Conservation (phyloP, 2,113 vertebrate species). For the Bujurquina vittata region DNA sequence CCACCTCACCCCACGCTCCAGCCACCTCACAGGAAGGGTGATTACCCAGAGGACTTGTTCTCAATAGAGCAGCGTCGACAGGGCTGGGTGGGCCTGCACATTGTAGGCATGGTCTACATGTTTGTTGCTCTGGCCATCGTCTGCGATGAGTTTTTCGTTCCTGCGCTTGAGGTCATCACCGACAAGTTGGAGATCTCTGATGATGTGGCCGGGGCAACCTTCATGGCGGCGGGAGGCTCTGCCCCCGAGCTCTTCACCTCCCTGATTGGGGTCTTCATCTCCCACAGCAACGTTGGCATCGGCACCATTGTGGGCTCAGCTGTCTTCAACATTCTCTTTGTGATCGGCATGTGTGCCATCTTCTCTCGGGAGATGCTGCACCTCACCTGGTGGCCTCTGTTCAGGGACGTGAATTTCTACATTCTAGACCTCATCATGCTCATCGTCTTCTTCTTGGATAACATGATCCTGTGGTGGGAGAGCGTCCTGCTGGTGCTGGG, state of each 20-base stretch:
- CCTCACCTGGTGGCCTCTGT: constrained; percentile 96
- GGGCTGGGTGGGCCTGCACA: constrained; percentile 88
- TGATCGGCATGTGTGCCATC: constrained; percentile 93
- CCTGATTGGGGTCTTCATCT: constrained; percentile 93
- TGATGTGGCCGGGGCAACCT: constrained; percentile 93
- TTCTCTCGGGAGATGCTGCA: constrained; percentile 91
- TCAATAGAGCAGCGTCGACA: constrained; percentile 85
- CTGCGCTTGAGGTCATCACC: constrained; percentile 89
- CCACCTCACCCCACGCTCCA: not conserved
- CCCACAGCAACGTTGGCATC: constrained; percentile 93
- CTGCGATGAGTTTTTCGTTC: constrained; percentile 94
- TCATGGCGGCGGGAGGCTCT: constrained; percentile 94
- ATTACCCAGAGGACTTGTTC: constrained; percentile 90
- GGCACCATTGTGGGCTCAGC: constrained; percentile 96
- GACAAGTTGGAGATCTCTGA: constrained; percentile 88
- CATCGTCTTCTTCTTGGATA: constrained; percentile 94
- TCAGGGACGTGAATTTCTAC: constrained; percentile 92
- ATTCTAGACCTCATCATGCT: constrained; percentile 91
- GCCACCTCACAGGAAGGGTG: constrained; percentile 76
- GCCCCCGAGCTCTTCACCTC: constrained; percentile 96
- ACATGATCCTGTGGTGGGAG: constrained; percentile 91
- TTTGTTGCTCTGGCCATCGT: constrained; percentile 93
- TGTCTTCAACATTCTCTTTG: constrained; percentile 96
- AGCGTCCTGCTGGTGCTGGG: constrained; percentile 85
- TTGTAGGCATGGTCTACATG: constrained; percentile 90